Conservation (phyloP, 1,140 invertebrate species). For the Ostrea edulis region DNA sequence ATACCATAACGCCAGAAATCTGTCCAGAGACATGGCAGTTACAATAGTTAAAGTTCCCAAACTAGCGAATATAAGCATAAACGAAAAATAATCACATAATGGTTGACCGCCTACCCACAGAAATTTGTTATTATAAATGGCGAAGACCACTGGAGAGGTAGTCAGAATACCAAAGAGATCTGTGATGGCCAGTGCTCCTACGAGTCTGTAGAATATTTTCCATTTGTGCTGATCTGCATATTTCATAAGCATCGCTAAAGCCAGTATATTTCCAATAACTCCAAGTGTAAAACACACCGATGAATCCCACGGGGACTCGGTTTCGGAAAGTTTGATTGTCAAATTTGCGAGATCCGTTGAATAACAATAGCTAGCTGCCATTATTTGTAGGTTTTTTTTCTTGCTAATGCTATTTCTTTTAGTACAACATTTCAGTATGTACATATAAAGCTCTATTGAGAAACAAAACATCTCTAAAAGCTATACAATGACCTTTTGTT, state of each 20-base stretch:
- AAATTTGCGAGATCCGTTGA: conserved; percentile 6
- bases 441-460: too few relatives aligned
- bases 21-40: conserved; percentile 73
- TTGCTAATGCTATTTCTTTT: too few relatives aligned
- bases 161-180: conserved; percentile 73
- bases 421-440: too few relatives aligned
- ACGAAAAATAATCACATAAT: conserved; percentile 69
- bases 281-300: conserved; percentile 41
- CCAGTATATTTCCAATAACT: conserved; percentile 46
- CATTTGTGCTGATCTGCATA: conserved; percentile 50
- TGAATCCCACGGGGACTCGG: conserved; percentile 6
- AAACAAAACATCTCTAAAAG: too few relatives aligned
- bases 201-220: conserved; percentile 56
- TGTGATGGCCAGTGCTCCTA: conserved; percentile 64
- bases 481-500: too few relatives aligned
- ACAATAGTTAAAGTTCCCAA: conserved; percentile 73
- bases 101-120: conserved; percentile 66
- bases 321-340: not conserved
- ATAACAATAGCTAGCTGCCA: not conserved
- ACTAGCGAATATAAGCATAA: conserved; percentile 71
- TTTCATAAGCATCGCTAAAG: conserved; percentile 40
- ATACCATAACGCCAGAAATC: conserved; percentile 72
- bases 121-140: conserved; percentile 67
- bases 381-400: not conserved
- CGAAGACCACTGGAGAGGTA: conserved; percentile 70